Conservation (phyloP, 2,888 invertebrate species). For the Mechanitis messenoides region DNA sequence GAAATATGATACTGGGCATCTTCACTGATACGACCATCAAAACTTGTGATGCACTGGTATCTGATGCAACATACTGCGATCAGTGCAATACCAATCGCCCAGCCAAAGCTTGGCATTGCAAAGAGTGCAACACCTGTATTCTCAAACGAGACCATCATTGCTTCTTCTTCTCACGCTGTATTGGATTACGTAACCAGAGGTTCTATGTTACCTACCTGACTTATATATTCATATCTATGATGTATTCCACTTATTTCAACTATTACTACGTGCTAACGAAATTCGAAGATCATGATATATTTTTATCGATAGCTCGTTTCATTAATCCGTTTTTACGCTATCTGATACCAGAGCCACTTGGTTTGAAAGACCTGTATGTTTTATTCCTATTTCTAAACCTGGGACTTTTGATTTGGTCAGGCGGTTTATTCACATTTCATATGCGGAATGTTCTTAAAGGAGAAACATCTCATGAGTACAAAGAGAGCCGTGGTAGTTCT, state of each 20-base stretch:
- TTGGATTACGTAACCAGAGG: constrained; percentile 88
- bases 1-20: constrained; percentile 51
- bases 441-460: constrained; percentile 70
- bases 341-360: constrained; percentile 36
- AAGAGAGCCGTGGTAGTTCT: constrained; percentile 54
- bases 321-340: constrained; percentile 44
- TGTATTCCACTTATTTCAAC: constrained; percentile 81
- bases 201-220: constrained; percentile 85
- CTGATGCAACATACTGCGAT: constrained; percentile 78
- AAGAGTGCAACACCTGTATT: constrained; percentile 86
- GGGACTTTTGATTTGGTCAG: constrained; percentile 41
- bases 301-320: constrained; percentile 37
- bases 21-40: constrained; percentile 42
- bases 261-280: constrained; percentile 76
- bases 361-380: constrained; percentile 42
- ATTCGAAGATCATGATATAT: constrained; percentile 38
- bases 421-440: constrained; percentile 44
- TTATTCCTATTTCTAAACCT: constrained; percentile 43
- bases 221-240: constrained; percentile 80
- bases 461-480: constrained; percentile 60
- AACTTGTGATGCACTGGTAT: constrained; percentile 14
- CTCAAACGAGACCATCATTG: constrained; percentile 90
- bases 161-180: constrained; percentile 87
- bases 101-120: constrained; percentile 90
- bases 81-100: constrained; percentile 82